Percentiles rank a stretch among this genome's conserved stretches.
Conservation (phyloP, 2,888 invertebrate species). For the Ophonus ardosiacus region DNA sequence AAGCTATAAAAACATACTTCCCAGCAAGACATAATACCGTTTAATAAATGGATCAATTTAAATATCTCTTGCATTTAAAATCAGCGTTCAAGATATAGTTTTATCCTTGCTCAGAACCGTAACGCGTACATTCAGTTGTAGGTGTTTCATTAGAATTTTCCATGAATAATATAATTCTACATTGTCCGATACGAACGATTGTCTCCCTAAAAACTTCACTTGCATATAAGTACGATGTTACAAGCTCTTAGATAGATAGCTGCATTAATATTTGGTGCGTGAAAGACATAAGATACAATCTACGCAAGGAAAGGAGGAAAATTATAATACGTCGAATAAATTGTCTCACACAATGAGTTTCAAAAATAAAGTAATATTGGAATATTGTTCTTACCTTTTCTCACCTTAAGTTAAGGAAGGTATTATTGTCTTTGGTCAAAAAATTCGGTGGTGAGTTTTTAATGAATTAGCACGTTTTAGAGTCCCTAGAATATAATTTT, state of each 20-base stretch:
- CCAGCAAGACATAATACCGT: conserved; percentile 26
- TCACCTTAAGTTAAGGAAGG: no score
- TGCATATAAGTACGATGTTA: conserved; percentile 40
- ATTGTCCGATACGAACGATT: conserved; percentile 47
- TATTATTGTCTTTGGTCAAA: no score
- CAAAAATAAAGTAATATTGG: no score
- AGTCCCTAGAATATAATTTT: no score
- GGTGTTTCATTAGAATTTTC: conserved; percentile 59
- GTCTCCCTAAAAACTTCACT: conserved; percentile 17
- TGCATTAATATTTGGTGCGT: conserved; percentile 39
- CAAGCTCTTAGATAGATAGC: background rate
- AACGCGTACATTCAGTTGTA: conserved; percentile 52
- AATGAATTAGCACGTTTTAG: no score
- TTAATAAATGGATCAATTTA: conserved; percentile 47
- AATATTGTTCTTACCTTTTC: no score
- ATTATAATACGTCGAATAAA: conserved; percentile 36
- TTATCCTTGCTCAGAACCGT: conserved; percentile 51
- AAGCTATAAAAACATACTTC: conserved; percentile 26
- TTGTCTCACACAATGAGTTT: background rate
- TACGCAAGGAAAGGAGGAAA: conserved; percentile 20
- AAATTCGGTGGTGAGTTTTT: no score
- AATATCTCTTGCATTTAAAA: conserved; percentile 51
- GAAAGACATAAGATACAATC: conserved; percentile 3
- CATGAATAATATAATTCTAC: conserved; percentile 57
- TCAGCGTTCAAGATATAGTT: conserved; percentile 38